These are phyloP conservation scores for Paracyclopina nana DNA, from an alignment of 1,140 invertebrate genomes.

Conservation along the genomic window DNA sequence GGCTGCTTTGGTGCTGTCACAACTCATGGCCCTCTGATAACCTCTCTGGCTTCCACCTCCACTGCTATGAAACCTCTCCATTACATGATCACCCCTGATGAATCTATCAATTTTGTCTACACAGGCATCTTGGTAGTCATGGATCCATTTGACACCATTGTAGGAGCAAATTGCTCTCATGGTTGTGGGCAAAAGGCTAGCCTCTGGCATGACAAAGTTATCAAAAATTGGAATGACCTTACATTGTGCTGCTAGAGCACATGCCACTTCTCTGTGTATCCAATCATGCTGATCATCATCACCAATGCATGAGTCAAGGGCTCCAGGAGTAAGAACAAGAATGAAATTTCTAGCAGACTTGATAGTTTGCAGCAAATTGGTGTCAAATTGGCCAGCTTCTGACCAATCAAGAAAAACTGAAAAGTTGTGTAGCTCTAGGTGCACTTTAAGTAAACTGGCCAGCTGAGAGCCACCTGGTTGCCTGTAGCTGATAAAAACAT, in stretches of 20 bases:
- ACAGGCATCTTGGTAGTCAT: too few species aligned
- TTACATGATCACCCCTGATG: constrained; percentile 31
- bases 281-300: constrained; percentile 92
- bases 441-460: constrained; percentile 58
- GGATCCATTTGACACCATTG: constrained; percentile 56
- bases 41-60: too few species aligned
- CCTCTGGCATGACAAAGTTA: constrained; percentile 85
- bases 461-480: constrained; percentile 93
- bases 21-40: too few species aligned
- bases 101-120: constrained; percentile 79
- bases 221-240: constrained; percentile 98
- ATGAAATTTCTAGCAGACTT: constrained; percentile 89
- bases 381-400: constrained; percentile 96
- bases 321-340: constrained; percentile 79
- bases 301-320: constrained; percentile 74
- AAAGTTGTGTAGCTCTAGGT: constrained; percentile 79
- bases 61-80: too few species aligned
- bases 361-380: constrained; percentile 88
- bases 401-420: constrained; percentile 91
- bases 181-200: constrained; percentile 80
- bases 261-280: constrained; percentile 96
- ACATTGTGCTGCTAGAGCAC: constrained; percentile 80
- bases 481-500: constrained; percentile 95
- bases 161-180: constrained; percentile 88
- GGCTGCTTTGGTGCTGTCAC: too few species aligned